Percentiles rank a stretch among this genome's conserved stretches.
These are phyloP conservation scores for Aporophyla lueneburgensis DNA, from an alignment of 2,888 invertebrate genomes.

Conservation along the genomic window DNA sequence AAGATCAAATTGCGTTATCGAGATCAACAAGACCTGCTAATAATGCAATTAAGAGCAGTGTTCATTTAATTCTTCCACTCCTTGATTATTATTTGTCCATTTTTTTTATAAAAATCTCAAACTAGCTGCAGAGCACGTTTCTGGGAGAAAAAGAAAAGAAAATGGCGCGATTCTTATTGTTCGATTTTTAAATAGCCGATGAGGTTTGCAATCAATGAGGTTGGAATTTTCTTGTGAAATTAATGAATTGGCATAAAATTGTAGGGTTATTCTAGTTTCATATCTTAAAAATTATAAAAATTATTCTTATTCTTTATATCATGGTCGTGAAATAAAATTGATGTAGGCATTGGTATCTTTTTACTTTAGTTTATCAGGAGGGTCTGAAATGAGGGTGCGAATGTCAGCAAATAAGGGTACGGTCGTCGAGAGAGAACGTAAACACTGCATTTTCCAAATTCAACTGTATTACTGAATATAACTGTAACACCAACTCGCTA, in stretches of 20 bases:
- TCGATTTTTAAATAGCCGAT: slow-evolving; percentile 51
- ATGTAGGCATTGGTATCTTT: background rate
- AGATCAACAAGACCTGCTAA: slow-evolving; percentile 8
- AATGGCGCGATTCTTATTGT: slow-evolving; percentile 44
- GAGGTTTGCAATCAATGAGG: slow-evolving; percentile 46
- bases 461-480: background rate
- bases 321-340: background rate
- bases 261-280: too few relatives aligned
- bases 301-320: too few relatives aligned
- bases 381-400: background rate
- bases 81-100: slow-evolving; percentile 40
- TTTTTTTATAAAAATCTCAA: slow-evolving; percentile 36
- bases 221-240: slow-evolving; percentile 6
- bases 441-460: background rate
- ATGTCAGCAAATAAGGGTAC: background rate
- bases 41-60: slow-evolving; percentile 24
- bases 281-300: too few relatives aligned
- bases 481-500: background rate
- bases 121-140: slow-evolving; percentile 54
- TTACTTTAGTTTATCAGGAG: background rate
- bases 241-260: slow-evolving; percentile 10
- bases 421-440: background rate
- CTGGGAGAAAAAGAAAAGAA: slow-evolving; percentile 44
- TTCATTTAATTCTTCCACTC: slow-evolving; percentile 12
- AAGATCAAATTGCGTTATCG: slow-evolving; percentile 7